Percentiles rank a stretch among this genome's conserved stretches.
phyloP scores from a whole-genome alignment of 2,113 vertebrate genomes.

The Elephas maximus region DNA sequence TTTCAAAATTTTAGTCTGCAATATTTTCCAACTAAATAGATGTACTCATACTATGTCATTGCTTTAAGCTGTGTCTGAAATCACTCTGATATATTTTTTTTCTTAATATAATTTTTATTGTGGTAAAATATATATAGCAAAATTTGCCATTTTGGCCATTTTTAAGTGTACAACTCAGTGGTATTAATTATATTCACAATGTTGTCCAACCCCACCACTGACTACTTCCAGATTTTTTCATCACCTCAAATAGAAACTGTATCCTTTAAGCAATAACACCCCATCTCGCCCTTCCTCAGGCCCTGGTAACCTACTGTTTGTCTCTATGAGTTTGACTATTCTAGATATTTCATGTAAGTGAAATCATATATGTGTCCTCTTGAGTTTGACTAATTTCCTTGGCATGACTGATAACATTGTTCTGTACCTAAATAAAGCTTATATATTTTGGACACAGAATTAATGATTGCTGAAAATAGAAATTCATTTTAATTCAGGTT shows the following conservation, averaged over 20 bases:
- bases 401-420: not conserved
- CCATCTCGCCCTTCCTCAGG: not conserved
- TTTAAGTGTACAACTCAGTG: not conserved
- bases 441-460: not conserved
- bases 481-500: not conserved
- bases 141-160: not conserved
- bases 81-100: not conserved
- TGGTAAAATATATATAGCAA: not conserved
- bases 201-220: not conserved
- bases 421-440: slow-evolving; percentile 2
- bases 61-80: slow-evolving; percentile 45
- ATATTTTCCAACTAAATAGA: not conserved
- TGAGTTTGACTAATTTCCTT: not conserved
- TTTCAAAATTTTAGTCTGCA: slow-evolving; percentile 52
- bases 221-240: not conserved
- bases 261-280: not conserved
- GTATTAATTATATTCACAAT: not conserved
- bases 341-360: not conserved
- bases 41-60: slow-evolving; percentile 2
- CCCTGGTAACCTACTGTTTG: not conserved
- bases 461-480: not conserved
- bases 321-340: not conserved
- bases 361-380: not conserved
- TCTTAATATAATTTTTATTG: not conserved
- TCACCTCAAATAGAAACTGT: not conserved